A percentile compares a stretch with the other conserved stretches of the same genome.
These are phyloP conservation scores for Cyanocitta stelleri DNA, from an alignment of 2,113 vertebrate genomes.

Conservation along the genomic window DNA sequence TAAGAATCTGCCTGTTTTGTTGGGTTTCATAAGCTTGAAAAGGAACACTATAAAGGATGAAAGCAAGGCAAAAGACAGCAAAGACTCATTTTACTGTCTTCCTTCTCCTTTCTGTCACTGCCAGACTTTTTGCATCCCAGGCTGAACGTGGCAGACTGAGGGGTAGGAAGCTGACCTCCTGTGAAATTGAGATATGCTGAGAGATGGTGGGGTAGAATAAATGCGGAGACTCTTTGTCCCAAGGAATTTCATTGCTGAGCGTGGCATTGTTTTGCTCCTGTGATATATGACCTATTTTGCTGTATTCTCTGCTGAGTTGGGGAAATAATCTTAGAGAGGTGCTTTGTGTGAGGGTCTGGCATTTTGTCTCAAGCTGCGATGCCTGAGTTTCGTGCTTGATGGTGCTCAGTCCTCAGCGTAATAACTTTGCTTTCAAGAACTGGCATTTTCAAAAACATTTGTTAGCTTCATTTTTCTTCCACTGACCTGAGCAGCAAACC, in stretches of 20 bases:
- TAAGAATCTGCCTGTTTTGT: neutral
- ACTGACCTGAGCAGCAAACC: neutral
- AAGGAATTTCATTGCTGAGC: neutral
- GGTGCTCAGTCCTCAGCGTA: neutral
- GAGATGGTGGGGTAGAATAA: neutral
- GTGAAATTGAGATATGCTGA: neutral
- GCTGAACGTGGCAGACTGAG: neutral
- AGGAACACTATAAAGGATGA: neutral
- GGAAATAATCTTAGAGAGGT: neutral
- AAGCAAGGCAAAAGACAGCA: neutral
- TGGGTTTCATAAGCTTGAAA: neutral
- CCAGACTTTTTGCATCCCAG: neutral
- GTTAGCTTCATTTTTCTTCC: constrained; percentile 39
- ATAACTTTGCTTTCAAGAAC: constrained; percentile 18
- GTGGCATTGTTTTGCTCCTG: neutral
- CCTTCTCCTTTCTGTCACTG: neutral
- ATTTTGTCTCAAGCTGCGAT: neutral
- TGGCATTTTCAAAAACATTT: constrained; percentile 3
- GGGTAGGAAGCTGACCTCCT: neutral
- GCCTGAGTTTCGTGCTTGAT: neutral
- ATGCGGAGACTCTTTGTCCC: neutral
- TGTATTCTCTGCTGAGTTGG: neutral
- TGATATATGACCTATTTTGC: neutral
- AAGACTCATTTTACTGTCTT: neutral
- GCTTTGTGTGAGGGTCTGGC: neutral